Base-by-base conservation (phyloP, 1,140 invertebrate species). In the Diuraphis noxia region DNA sequence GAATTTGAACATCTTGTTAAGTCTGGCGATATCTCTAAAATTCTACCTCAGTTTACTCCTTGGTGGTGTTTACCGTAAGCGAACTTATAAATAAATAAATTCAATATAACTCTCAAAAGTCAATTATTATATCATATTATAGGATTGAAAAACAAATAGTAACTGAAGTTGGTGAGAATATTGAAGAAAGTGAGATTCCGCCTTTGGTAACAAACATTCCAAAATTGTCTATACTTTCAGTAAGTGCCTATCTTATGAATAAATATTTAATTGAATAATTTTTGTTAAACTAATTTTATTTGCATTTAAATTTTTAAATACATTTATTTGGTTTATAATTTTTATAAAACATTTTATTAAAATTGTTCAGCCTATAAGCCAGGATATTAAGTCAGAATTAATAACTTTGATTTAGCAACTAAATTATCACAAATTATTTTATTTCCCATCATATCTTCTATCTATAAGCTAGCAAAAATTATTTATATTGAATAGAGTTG, bases 1-100 rank as follows among this genome's bases (percentile, higher is more conserved):
- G 96, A 97, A 93, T 97, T 97, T 94, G 94, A 96, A 93, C 94
- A 95, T 43, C 92, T 96, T 1, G 92, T 97, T 30, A 94, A 94
- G 91, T 95, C 93, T 92, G 96, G 95, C 17, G 95, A 96, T 92
- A 94, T 95, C 25, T 94, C 94, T 52, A 94, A 95, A 92, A 93
- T 97, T 52, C 93, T 97, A 93, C 96, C 96, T 0, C 93, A 94
- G 17, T 97, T 96, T 95, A 94, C 94, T 77, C 96, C 96, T 5
- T 97, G 97, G 97, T 97, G 97, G 97, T 63, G 82, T 92, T 90
- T 90, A 92, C 36, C 81, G 90, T 92, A 81, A 38, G 91, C 84
- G 21, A 84, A 63, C 7, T 89, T 81, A 41, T 77, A n/a, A n/a
- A n/a, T 17, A 23, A 38, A 13, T 13, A 41, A 36, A 84, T 72